Conservation (phyloP, 2,113 vertebrate genomes). For the Eupsittula cactorum region DNA sequence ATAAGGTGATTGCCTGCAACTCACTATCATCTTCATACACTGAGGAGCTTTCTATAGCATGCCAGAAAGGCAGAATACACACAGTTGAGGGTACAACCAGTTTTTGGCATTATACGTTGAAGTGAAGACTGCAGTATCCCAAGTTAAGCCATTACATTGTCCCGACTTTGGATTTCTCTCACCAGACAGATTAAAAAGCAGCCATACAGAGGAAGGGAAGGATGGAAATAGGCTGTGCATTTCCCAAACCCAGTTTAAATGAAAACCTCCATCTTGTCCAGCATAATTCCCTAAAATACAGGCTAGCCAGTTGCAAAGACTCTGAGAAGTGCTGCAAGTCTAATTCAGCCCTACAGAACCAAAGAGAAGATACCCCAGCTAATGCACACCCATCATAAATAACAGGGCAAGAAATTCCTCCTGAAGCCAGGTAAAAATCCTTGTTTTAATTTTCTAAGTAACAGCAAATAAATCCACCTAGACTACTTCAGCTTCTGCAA, state of each 20-base stretch:
- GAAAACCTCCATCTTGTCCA: neutral
- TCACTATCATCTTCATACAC: neutral
- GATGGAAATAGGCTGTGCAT: neutral
- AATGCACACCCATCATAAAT: neutral
- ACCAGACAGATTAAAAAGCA: neutral
- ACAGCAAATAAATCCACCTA: slow-evolving; percentile 12
- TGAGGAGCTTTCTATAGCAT: neutral
- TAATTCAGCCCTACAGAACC: neutral
- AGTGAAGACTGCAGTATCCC: neutral
- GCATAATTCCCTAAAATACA: neutral
- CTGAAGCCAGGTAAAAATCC: neutral
- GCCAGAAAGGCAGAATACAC: neutral
- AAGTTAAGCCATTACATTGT: neutral
- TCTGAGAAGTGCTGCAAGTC: neutral
- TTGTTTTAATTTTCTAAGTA: neutral
- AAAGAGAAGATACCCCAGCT: neutral
- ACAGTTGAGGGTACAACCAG: neutral
- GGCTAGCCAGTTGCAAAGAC: neutral
- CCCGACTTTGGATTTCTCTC: neutral
- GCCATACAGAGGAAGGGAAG: neutral
- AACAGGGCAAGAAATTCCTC: neutral
- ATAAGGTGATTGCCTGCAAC: neutral
- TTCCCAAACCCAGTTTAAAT: neutral
- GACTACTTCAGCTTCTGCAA: neutral
- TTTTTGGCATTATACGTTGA: neutral